These are phyloP conservation scores for Acronicta aceris DNA, from an alignment of 2,888 invertebrate genomes.

Conservation along the genomic window DNA sequence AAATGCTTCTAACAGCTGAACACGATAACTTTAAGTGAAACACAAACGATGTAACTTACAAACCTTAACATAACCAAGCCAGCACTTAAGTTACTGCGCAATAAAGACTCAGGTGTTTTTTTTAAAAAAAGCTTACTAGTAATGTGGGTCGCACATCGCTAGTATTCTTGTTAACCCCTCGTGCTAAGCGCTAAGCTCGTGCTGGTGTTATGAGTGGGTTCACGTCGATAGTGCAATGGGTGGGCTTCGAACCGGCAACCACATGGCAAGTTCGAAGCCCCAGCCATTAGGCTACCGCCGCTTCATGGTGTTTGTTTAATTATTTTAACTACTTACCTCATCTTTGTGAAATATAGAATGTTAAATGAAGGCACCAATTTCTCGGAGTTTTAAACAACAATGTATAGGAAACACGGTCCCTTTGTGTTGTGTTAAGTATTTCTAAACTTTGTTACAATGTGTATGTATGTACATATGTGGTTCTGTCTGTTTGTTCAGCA, in stretches of 20 bases:
- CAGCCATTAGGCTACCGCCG: too few relatives aligned
- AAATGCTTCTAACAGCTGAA: background rate
- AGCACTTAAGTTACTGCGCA: background rate
- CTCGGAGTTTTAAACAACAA: conserved; percentile 39
- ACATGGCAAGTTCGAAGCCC: too few relatives aligned
- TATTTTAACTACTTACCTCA: too few relatives aligned
- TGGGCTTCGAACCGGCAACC: too few relatives aligned
- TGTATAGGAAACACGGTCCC: conserved; percentile 25
- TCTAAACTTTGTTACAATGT: conserved; percentile 32
- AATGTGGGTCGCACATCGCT: too few relatives aligned
- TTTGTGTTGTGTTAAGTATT: conserved; percentile 42
- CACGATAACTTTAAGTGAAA: background rate
- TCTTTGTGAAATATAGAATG: conserved; percentile 2
- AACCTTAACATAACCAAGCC: background rate
- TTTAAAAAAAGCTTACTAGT: too few relatives aligned
- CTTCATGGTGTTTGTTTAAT: too few relatives aligned
- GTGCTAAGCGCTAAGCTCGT: too few relatives aligned
- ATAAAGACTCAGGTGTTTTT: background rate
- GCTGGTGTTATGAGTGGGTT: too few relatives aligned
- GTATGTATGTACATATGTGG: conserved; percentile 5
- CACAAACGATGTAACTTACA: background rate
- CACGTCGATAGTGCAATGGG: too few relatives aligned
- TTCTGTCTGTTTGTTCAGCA: conserved; percentile 12
- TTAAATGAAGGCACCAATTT: conserved; percentile 23
- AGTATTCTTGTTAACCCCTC: too few relatives aligned